Evolutionary conservation across 2,888 invertebrate species (phyloP).

Genomic region (Acanthococcus lagerstroemiae): DNA sequence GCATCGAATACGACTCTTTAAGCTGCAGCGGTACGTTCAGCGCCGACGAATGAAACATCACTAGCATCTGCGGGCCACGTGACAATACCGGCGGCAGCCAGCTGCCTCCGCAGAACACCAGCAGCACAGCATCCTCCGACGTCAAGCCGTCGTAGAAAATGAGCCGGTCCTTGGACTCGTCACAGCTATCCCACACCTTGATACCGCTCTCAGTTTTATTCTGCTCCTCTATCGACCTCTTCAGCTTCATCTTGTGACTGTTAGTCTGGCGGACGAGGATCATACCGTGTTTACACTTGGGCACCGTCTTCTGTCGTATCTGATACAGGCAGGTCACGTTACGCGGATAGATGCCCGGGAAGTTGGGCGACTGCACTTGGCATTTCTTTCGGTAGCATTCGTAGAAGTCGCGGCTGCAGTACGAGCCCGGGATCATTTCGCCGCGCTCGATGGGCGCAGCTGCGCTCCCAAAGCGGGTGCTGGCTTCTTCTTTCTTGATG

Average conservation of each 20-base stretch:
- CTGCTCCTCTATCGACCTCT: conserved; percentile 44
- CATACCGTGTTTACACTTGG: conserved; percentile 84
- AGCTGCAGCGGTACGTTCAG: conserved; percentile 67
- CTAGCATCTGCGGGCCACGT: conserved; percentile 70
- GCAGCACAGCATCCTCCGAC: conserved; percentile 69
- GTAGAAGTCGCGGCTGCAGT: conserved; percentile 75
- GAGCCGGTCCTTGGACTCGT: conserved; percentile 70
- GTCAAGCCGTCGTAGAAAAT: conserved; percentile 77
- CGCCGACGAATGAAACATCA: conserved; percentile 78
- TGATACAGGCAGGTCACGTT: conserved; percentile 89
- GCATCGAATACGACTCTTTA: conserved; percentile 47
- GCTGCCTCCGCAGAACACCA: conserved; percentile 81
- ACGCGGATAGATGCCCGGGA: conserved; percentile 76
- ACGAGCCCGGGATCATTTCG: conserved; percentile 66
- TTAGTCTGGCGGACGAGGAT: conserved; percentile 71
- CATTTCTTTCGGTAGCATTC: conserved; percentile 76
- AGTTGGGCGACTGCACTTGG: conserved; percentile 79
- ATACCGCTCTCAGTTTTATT: conserved; percentile 62
- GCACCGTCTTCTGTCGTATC: conserved; percentile 70
- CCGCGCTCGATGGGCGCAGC: conserved; percentile 72
- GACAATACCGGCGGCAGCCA: conserved; percentile 69
- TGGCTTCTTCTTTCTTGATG: conserved; percentile 59
- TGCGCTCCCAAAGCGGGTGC: conserved; percentile 57
- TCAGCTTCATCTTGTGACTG: conserved; percentile 48
- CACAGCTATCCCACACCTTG: conserved; percentile 74